Base-by-base conservation (phyloP, 1,140 invertebrate species). In the Lethrus apterus region DNA sequence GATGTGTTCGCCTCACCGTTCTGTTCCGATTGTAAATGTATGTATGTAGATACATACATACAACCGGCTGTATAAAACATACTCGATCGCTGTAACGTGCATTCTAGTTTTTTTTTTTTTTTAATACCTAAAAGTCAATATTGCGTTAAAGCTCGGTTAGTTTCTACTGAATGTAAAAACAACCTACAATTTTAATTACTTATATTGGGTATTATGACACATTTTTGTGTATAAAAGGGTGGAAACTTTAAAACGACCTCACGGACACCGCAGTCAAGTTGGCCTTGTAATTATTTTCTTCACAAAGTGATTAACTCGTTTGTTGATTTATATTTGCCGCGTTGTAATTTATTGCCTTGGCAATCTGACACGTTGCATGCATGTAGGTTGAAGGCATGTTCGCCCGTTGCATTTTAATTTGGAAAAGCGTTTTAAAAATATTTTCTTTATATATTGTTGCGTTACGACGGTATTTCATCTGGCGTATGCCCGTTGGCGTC, bases 271-370 rank as follows among this genome's bases (percentile, higher is more conserved):
- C 46, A 20, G 46, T 41, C 35, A 24, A 18, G 57, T 53, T 57
- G 59, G 58, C 61, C 61, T 63, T 63, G 61, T 59, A 62, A 63
- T 63, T 63, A 63, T 63, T 63, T 61, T 61, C 59, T 61, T 57
- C 56, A 44, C 55, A 56, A 58, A 62, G 59, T 63, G 61, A 63
- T 63, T 63, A 63, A 63, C 61, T 63, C 61, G 61, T 63, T 63
- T 56, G 59, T 63, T 63, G 61, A 63, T 63, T 63, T 63, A 63
- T 62, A 59, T 60, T 59, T 60, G 55, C 52, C 50, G 42, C 54
- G 54, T 42, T 34, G 42, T 58, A 57, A 60, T 61, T 63, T 63
- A 63, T 58, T 50, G 52, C 48, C 43, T 32, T 46, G 47, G 52
- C 57, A 51, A 59, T 58, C 56, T 63, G 61, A 63, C 61, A 57